Evolutionary conservation across 2,888 invertebrate genomes (phyloP), one percentile per base, ranked within the genome.

Genomic region (Leistus spinibarbis): DNA sequence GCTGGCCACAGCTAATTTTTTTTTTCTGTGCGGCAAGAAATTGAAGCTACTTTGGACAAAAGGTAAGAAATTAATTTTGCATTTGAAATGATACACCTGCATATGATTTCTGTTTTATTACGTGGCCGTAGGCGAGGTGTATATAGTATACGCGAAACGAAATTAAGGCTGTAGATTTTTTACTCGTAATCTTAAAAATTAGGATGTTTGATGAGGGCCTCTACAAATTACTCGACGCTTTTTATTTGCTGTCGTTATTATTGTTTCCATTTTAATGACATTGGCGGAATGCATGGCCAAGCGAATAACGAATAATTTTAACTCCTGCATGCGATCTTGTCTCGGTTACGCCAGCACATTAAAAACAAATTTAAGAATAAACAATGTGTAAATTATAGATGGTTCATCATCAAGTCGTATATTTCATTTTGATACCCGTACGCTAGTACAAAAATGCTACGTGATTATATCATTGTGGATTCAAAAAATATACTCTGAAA

Each of bases 141-240:
- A 13, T 13, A 40, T 13, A 10, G 40, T 40, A 40, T 40, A 40
- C 40, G 40, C 13, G 40, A 40, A 40, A 40, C 40, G 13, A 40
- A 40, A 40, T 40, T 40, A 40, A 40, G 40, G 40, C 13, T 40
- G 40, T 13, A 40, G 40, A 40, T 40, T 40, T 40, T 40, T 40
- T 40, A 40, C 40, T 40, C 40, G 40, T 13, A 40, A 40, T 40
- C 40, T 40, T 40, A 40, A 40, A 40, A 40, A 60, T 60, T 60
- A 20, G 60, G 60, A 60, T 60, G 60, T 60, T 60, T 60, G 60
- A 60, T 60, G 60, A 60, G 19, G 16, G 56, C 60, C 19, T 10
- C 17, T 19, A 19, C 19, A 60, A 56, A 60, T 60, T 60, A 60
- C 60, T 19, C 19, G 5, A 17, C 10, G 22, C 16, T 60, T 60